Percentiles rank a stretch among this genome's conserved stretches.
Evolutionary conservation across 2,888 invertebrate genomes (phyloP).

Genomic region (Onthophagus sagittarius): DNA sequence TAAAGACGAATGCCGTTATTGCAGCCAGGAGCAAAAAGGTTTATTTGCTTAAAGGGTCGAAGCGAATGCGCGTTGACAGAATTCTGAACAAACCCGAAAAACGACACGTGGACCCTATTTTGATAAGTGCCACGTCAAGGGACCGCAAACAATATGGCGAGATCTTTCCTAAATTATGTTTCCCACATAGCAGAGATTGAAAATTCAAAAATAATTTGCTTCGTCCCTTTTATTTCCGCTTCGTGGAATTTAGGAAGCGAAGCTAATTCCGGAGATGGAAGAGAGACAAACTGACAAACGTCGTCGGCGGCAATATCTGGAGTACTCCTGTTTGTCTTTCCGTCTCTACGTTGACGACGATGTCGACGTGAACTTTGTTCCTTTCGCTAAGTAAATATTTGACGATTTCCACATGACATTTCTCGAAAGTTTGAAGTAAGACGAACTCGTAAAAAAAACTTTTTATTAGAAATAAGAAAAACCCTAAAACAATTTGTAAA

Average conservation of each 20-base stretch:
- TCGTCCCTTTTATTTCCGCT: conserved; percentile 15
- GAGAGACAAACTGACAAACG: background rate
- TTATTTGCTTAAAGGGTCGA: background rate
- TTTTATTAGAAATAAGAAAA: too few species aligned
- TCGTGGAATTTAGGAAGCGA: background rate
- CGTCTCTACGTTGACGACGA: conserved; percentile 24
- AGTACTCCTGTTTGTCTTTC: conserved; percentile 8
- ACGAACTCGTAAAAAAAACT: too few species aligned
- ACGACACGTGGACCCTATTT: background rate
- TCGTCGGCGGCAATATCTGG: background rate
- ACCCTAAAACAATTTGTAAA: background rate
- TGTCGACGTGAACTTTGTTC: conserved; percentile 13
- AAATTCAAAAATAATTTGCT: conserved; percentile 8
- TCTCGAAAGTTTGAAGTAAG: background rate
- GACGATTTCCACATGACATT: conserved; percentile 28
- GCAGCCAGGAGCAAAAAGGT: background rate
- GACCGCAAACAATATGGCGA: background rate
- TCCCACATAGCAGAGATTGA: background rate
- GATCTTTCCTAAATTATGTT: background rate
- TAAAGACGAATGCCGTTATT: background rate
- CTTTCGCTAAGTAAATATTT: conserved; percentile 31
- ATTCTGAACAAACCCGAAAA: background rate
- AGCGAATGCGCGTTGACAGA: background rate
- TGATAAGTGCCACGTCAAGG: background rate
- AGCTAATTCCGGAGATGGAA: background rate